Evolutionary conservation across 2,113 vertebrate species (phyloP), one percentile per base, ranked within the genome.

Genomic region (Puntigrus tetrazona): DNA sequence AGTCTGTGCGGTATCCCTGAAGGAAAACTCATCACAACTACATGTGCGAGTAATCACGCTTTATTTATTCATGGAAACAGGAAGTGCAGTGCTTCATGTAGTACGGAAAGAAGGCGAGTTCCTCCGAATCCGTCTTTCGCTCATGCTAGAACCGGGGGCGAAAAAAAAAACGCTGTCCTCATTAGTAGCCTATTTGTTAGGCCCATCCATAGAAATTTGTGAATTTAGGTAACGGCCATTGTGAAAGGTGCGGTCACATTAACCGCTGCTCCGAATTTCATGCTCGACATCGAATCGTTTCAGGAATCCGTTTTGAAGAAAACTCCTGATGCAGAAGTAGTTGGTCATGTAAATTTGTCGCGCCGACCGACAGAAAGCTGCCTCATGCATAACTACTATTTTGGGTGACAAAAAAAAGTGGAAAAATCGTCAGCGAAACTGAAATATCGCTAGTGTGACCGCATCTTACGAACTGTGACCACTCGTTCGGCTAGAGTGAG

Each of bases 61-160:
- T 89, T 89, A 90, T 90, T 89, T 88, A 88, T 88, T 78, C 59
- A 80, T 25, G 78, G 43, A 75, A 59, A 34, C 47, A 81, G 69
- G 47, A 61, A 82, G 81, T 57, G 79, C 41, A 59, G 59, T 52
- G 36, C 47, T 74, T 72, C 73, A 34, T 52, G 76, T 83, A 20
- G 43, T 47, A 67, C 41, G 34, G 43, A 80, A 72, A 47, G 74
- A 75, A 59, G 29, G 61, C 59, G 34, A 27, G 63, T 85, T 55
- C 38, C 9, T 78, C 25, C 38, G 13, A 55, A 43, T 67, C 43
- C 29, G 31, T 27, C 27, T 36, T 52, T 38, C 73, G 20, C 63
- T 7, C 73, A 8, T 10, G 13, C 31, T 25, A 34, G 16, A 75
- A 75, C 13, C 73, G 29, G 0, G 69, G 73, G 47, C 3, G 43